phyloP scores from a whole-genome alignment of 2,797 vertebrate genomes.

The Tadarida brasiliensis region DNA sequence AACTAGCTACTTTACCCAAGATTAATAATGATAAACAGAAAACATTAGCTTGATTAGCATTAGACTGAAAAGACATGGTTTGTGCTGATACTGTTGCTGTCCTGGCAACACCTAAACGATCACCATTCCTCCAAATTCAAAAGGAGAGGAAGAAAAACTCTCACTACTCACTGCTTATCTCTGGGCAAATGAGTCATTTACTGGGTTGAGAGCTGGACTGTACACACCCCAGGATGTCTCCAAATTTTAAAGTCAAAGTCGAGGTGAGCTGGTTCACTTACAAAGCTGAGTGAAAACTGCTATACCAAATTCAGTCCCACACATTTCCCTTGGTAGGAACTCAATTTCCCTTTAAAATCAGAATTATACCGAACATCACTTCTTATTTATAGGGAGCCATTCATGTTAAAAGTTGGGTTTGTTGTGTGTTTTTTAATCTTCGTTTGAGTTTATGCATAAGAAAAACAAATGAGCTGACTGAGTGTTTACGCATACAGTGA shows the following conservation, averaged over 20 bases:
- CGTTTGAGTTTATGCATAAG: not conserved
- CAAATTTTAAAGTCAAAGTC: not conserved
- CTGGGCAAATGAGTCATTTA: not conserved
- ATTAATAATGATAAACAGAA: not conserved
- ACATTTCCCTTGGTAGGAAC: not conserved
- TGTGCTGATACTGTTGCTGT: not conserved
- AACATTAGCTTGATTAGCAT: not conserved
- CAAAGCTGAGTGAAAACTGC: not conserved
- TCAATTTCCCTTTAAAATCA: conserved; percentile 47
- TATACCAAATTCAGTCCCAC: not conserved
- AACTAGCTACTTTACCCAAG: not conserved
- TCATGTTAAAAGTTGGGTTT: not conserved
- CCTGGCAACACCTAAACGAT: not conserved
- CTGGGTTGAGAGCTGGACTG: not conserved
- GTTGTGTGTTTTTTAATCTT: not conserved
- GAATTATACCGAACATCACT: not conserved
- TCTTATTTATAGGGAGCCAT: not conserved
- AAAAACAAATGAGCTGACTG: not conserved
- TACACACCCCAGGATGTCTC: not conserved
- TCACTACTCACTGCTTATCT: too few relatives aligned
- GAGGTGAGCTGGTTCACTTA: not conserved
- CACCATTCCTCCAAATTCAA: conserved; percentile 21
- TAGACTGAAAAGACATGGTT: not conserved
- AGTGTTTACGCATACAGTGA: not conserved
- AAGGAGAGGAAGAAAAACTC: not conserved